Conservation (phyloP, 2,888 invertebrate genomes). For the Scelioninae gen. 1 region DNA sequence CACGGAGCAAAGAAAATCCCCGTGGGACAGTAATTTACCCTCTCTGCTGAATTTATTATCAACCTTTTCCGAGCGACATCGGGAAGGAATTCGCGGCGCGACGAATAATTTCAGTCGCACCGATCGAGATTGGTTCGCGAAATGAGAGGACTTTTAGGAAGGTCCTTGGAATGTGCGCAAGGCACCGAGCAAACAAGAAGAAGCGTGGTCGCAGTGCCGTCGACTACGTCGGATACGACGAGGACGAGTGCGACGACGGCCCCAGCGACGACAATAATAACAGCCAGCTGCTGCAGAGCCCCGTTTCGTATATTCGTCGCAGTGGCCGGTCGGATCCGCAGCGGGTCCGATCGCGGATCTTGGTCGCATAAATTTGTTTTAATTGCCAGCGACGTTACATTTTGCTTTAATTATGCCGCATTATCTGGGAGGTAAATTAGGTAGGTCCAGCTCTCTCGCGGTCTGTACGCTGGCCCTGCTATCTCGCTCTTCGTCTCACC, state of each 20-base stretch:
- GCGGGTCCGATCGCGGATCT: conserved; percentile 83
- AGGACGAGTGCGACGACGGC: no score
- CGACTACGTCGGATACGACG: conserved; percentile 38
- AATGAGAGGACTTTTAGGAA: conserved; percentile 58
- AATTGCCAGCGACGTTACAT: conserved; percentile 85
- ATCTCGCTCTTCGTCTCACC: conserved; percentile 59
- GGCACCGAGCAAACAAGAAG: no score
- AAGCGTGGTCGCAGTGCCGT: conserved; percentile 31
- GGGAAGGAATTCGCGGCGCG: conserved; percentile 58
- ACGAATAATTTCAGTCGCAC: conserved; percentile 55
- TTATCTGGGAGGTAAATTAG: conserved; percentile 85
- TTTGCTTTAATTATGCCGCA: conserved; percentile 85
- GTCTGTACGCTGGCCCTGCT: conserved; percentile 18
- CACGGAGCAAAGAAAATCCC: conserved; percentile 4
- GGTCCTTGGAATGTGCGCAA: conserved; percentile 47
- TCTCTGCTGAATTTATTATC: conserved; percentile 56
- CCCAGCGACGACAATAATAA: conserved; percentile 73
- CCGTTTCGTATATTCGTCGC: conserved; percentile 58
- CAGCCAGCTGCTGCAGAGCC: conserved; percentile 46
- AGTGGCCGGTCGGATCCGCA: conserved; percentile 74
- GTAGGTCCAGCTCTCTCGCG: conserved; percentile 82
- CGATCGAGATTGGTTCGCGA: conserved; percentile 66
- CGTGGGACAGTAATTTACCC: conserved; percentile 36
- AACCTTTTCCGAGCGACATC: conserved; percentile 48
- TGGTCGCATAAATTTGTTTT: conserved; percentile 85